Conservation (phyloP, 2,113 vertebrate genomes). For the Saccopteryx bilineata region DNA sequence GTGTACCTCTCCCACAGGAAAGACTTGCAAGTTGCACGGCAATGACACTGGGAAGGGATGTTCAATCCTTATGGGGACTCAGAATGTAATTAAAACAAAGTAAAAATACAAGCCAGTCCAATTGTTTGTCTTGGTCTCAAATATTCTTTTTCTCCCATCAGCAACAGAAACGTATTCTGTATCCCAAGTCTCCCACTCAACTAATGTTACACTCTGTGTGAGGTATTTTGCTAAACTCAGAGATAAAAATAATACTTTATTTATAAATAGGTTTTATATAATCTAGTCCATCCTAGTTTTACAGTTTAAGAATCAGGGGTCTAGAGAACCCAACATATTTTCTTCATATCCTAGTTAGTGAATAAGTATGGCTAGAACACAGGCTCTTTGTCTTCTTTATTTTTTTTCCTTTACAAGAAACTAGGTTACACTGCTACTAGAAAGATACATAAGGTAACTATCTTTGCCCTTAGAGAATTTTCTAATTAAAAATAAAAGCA, state of each 20-base stretch:
- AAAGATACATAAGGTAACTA: background rate
- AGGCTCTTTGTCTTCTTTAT: background rate
- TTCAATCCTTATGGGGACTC: background rate
- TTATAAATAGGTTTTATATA: background rate
- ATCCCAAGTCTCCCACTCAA: background rate
- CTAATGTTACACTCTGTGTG: background rate
- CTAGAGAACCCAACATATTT: background rate
- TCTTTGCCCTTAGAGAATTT: background rate
- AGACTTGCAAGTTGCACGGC: background rate
- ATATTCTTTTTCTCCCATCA: background rate
- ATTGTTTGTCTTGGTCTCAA: background rate
- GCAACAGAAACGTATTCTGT: background rate
- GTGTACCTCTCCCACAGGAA: background rate
- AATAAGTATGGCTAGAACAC: background rate
- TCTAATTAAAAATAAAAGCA: background rate
- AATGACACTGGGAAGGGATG: background rate
- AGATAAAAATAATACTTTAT: background rate
- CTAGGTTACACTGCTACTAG: background rate
- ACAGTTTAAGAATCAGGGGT: background rate
- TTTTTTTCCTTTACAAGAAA: background rate
- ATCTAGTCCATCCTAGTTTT: background rate
- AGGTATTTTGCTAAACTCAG: background rate
- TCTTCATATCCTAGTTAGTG: background rate
- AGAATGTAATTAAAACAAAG: background rate
- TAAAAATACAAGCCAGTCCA: background rate